Percentiles rank a stretch among this genome's conserved stretches.
phyloP scores from a whole-genome alignment of 2,888 invertebrate species.

The Herminia tarsipennalis region DNA sequence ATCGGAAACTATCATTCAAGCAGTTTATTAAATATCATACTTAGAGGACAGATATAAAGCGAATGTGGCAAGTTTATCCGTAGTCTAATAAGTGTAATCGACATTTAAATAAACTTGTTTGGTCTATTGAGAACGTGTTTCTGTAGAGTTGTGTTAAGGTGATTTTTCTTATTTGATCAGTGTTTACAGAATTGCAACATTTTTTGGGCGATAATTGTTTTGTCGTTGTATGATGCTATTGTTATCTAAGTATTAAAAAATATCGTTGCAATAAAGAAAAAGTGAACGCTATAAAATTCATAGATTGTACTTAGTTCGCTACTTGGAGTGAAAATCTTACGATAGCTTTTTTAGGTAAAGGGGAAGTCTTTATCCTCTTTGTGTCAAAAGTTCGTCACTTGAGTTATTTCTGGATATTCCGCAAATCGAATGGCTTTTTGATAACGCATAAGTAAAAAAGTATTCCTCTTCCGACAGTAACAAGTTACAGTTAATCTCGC shows the following conservation, averaged over 20 bases:
- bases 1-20: constrained; percentile 45
- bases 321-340: no score
- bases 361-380: neutral
- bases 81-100: constrained; percentile 11
- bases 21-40: constrained; percentile 23
- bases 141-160: neutral
- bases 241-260: neutral
- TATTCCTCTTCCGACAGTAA: no score
- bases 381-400: neutral
- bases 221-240: neutral
- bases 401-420: constrained; percentile 11
- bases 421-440: no score
- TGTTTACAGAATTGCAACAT: neutral
- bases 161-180: neutral
- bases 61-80: constrained; percentile 30
- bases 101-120: neutral
- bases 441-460: no score
- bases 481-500: neutral
- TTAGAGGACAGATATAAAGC: constrained; percentile 24
- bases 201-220: neutral
- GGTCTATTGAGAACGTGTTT: neutral
- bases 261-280: neutral
- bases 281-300: neutral
- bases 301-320: constrained; percentile 9
- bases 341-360: no score